Conservation (phyloP, 23 tunicate genomes). For the Halocynthia aurantium region DNA sequence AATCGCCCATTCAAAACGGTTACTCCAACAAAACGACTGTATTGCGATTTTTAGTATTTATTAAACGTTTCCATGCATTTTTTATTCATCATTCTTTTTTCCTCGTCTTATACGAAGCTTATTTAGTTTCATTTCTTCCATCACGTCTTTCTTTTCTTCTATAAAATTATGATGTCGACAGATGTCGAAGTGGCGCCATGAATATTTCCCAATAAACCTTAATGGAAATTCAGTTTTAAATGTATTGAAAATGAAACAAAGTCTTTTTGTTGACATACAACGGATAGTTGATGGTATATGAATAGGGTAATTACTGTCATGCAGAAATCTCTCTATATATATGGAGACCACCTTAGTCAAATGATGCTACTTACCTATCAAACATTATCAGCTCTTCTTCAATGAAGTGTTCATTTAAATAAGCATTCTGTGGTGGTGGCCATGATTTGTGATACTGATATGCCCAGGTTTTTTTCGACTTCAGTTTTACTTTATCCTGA, state of each 20-base stretch:
- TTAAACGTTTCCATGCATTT: too few species aligned
- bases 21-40: too few species aligned
- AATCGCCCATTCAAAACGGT: too few species aligned
- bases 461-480: conserved; percentile 22
- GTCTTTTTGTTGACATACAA: too few species aligned
- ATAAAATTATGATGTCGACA: conserved; percentile 76
- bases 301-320: too few species aligned
- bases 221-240: too few species aligned
- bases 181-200: conserved; percentile 62
- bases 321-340: too few species aligned
- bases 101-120: conserved; percentile 16
- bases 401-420: conserved; percentile 53
- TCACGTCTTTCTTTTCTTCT: conserved; percentile 49
- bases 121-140: conserved; percentile 65
- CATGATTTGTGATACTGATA: conserved; percentile 53
- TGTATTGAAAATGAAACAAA: too few species aligned
- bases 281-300: too few species aligned
- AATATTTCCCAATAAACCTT: conserved; percentile 3
- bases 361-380: conserved; percentile 11
- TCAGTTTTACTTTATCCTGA: conserved; percentile 58
- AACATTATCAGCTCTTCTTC: conserved; percentile 44
- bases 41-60: too few species aligned
- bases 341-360: too few species aligned
- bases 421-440: conserved; percentile 90
- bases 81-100: neutral